Base-by-base conservation (phyloP, 2,797 vertebrate species). In the Acanthurus leucopareius region DNA sequence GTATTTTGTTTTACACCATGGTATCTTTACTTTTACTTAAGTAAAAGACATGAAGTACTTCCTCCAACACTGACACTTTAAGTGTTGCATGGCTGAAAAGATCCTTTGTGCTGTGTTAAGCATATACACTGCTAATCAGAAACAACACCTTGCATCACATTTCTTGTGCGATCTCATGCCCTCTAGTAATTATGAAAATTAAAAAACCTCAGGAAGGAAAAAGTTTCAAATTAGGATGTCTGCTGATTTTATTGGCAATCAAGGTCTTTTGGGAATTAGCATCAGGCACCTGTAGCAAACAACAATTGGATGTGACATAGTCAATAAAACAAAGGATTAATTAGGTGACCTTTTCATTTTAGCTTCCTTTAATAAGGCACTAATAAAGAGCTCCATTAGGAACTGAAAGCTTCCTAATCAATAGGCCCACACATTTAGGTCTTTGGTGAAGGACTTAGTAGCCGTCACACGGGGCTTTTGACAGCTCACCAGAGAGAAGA, bases 401-500 rank as follows among this genome's bases (percentile, higher is more conserved):
- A 85, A 45, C 65, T 52, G 67, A 89, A 77, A 86, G 81, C 83
- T 58, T 84, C 75, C 67, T 48, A 77, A 90, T 90, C 90, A 86
- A 90, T 90, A 86, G 20, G 20, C 75, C 58, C 64, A 79, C 86
- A 80, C 77, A 75, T 87, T 82, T 62, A 85, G 66, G 73, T 65
- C 80, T 80, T 73, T 73, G 70, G 61, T 83, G 65, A 86, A 85
- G 78, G 66, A 83, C 75, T 82, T 80, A 63, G 64, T 28, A 28
- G 66, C 68, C 58, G 67, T 89, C 73, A 77, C 0, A 1, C 67
- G 75, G 66, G 72, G 58, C 20, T 25, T 20, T 69, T 62, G 87
- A 79, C 80, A 79, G 74, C 67, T 73, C 62, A 47, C 69, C 53
- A 69, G 53, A 78, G 51, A 75, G 53, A 78, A 47, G 73, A 77